phyloP scores from a whole-genome alignment of 2,797 vertebrate genomes.

The Brachyrhaphis roseni region DNA sequence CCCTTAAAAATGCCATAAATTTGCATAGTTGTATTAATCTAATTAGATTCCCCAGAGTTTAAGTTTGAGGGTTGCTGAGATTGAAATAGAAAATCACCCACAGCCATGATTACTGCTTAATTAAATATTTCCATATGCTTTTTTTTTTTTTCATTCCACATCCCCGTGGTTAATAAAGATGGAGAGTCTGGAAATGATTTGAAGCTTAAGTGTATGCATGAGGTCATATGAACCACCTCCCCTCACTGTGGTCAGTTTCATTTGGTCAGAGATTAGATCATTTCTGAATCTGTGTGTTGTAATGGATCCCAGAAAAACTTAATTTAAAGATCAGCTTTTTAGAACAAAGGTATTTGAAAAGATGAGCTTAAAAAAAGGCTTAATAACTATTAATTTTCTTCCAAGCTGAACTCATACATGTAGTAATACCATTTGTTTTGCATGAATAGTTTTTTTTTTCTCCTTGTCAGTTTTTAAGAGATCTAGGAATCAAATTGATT shows the following conservation, averaged over 20 bases:
- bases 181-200: slow-evolving; percentile 47
- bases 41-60: slow-evolving; percentile 83
- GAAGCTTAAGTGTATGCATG: slow-evolving; percentile 46
- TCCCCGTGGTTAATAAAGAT: slow-evolving; percentile 62
- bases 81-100: slow-evolving; percentile 82
- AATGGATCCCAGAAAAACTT: slow-evolving; percentile 24
- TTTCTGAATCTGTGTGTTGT: slow-evolving; percentile 47
- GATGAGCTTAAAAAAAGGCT: slow-evolving; percentile 9
- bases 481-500: slow-evolving; percentile 42
- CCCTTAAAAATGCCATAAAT: slow-evolving; percentile 82
- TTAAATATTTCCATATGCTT: slow-evolving; percentile 78
- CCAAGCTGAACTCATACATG: slow-evolving; percentile 11
- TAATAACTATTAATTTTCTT: neutral
- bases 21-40: slow-evolving; percentile 84
- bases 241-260: slow-evolving; percentile 42
- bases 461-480: slow-evolving; percentile 27
- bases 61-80: slow-evolving; percentile 75
- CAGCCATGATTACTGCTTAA: slow-evolving; percentile 81
- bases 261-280: slow-evolving; percentile 32
- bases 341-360: slow-evolving; percentile 13
- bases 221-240: slow-evolving; percentile 41
- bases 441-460: slow-evolving; percentile 4
- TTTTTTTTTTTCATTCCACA: slow-evolving; percentile 57
- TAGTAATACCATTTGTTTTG: slow-evolving; percentile 31
- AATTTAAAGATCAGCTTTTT: slow-evolving; percentile 20